Conservation (phyloP, 1,140 invertebrate species). For the Bombus sibiricus region DNA sequence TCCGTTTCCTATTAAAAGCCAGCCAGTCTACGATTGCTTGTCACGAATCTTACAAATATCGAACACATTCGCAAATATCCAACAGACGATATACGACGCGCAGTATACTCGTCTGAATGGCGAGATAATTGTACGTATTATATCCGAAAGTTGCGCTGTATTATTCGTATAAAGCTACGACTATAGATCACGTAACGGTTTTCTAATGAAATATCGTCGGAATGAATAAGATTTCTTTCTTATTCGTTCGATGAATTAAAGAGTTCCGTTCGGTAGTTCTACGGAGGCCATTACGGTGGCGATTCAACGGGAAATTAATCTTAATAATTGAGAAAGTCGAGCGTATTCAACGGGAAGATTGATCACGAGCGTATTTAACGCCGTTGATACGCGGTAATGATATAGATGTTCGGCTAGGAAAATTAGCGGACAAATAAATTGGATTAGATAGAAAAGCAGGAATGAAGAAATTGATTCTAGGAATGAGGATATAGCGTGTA, state of each 20-base stretch:
- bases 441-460: not conserved
- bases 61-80: not conserved
- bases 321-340: conserved; percentile 16
- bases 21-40: not conserved
- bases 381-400: conserved; percentile 5
- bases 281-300: not conserved
- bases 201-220: not conserved
- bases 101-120: not conserved
- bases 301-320: conserved; percentile 12
- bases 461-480: not conserved
- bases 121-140: too few relatives aligned
- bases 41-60: not conserved
- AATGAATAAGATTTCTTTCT: not conserved
- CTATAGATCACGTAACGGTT: not conserved
- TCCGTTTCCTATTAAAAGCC: not conserved
- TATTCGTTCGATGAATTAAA: not conserved
- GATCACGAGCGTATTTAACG: not conserved
- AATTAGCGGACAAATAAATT: not conserved
- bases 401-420: not conserved
- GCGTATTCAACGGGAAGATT: not conserved
- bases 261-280: not conserved
- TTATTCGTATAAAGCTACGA: not conserved
- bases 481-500: not conserved
- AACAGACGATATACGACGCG: not conserved
- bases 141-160: not conserved